Percentiles rank a stretch among this genome's conserved stretches.
These are phyloP conservation scores for Agrochola lychnidis DNA, from an alignment of 2,888 invertebrate species.

Conservation along the genomic window DNA sequence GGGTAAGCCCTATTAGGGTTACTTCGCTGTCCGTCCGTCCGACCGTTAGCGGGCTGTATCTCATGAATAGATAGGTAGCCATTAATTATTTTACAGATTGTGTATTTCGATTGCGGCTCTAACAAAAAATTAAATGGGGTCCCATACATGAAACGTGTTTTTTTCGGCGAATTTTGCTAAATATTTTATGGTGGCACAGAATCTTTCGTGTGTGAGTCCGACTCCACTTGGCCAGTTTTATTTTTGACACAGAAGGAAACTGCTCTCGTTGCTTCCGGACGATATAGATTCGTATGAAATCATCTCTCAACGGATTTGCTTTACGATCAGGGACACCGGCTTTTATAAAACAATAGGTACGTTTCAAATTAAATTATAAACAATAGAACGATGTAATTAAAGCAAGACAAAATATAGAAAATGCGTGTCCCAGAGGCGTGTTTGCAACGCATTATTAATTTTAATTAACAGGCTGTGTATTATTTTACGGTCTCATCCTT, in stretches of 20 bases:
- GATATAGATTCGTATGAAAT: background rate
- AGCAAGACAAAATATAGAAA: background rate
- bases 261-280: background rate
- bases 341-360: slow-evolving; percentile 2
- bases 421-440: background rate
- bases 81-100: no score
- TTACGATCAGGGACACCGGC: background rate
- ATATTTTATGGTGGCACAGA: no score
- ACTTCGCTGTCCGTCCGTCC: no score
- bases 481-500: background rate
- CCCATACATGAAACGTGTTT: no score
- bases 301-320: background rate
- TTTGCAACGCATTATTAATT: slow-evolving; percentile 7
- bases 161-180: no score
- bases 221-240: no score
- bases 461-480: slow-evolving; percentile 6
- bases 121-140: no score
- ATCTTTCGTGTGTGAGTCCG: no score
- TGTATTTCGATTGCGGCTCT: no score
- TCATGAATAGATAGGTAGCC: no score
- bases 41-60: no score
- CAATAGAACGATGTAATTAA: background rate
- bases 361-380: background rate
- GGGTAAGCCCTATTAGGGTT: no score
- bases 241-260: background rate